Base-by-base conservation (phyloP, 2,888 invertebrate genomes). In the Trichopria drosophilae region DNA sequence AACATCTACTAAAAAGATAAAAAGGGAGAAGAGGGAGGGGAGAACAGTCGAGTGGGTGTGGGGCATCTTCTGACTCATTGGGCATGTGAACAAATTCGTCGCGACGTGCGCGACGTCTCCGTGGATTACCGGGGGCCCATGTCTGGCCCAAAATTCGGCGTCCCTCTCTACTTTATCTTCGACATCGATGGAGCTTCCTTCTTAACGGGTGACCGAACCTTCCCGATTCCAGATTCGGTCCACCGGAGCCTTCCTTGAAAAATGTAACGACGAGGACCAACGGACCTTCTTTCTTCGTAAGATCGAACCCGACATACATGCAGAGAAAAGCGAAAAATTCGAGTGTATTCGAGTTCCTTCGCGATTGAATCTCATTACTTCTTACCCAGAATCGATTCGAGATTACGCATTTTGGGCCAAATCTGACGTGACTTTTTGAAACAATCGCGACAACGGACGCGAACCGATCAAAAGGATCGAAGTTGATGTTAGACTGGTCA, bases 121-220 rank as follows among this genome's bases (percentile, higher is more conserved):
- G 57, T 61, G 60, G 61, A 60, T 61, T 62, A 59, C 57, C 35
- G 51, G 51, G 54, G 43, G 53, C 59, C 52, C 48, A 51, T 50
- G 53, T 55, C 48, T 50, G 58, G 52, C 47, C 66, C 61, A 58
- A 68, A 69, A 56, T 68, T 69, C 59, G 48, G 50, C 37, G 23
- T 36, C 28, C 41, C 61, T 62, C 59, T 60, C 49, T 55, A 43
- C 51, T 65, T 73, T 73, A 72, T 73, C 72, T 71, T 71, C 57
- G 65, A 68, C 71, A 72, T 72, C 73, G 69, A 65, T 62, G 62
- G 66, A 72, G 70, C 72, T 73, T 73, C 72, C 69, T 69, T 71
- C 72, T 72, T 72, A 73, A 73, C 72, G 69, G 70, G 64, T 70
- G 72, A 73, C 66, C 71, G 69, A 64, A 67, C 66, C 69, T 67